Evolutionary conservation across 2,797 vertebrate species (phyloP).

Genomic region (Lophius americanus): DNA sequence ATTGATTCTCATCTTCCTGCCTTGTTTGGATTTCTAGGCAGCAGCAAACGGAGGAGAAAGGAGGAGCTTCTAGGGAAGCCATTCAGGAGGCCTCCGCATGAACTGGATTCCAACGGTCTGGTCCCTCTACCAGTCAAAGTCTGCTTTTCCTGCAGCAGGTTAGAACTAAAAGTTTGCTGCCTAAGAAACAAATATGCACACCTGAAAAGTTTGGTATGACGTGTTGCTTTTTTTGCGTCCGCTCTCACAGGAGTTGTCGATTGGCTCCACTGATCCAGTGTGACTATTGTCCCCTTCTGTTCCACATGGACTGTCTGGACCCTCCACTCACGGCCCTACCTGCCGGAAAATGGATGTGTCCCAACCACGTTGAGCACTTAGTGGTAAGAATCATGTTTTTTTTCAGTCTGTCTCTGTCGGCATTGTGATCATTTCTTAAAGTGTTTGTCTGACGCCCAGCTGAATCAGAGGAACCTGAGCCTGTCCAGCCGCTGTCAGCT

Average conservation of each 20-base stretch:
- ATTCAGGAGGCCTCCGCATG: constrained; percentile 93
- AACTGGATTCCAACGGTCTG: constrained; percentile 94
- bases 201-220: background rate
- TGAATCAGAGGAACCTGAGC: constrained; percentile 93
- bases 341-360: constrained; percentile 98
- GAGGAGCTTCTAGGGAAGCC: constrained; percentile 94
- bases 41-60: constrained; percentile 95
- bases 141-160: constrained; percentile 97
- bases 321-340: constrained; percentile 98
- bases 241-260: constrained; percentile 90
- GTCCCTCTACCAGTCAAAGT: constrained; percentile 96
- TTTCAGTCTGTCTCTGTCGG: background rate
- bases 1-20: background rate
- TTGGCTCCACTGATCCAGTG: constrained; percentile 97
- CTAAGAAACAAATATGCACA: background rate
- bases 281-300: constrained; percentile 97
- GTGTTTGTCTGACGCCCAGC: constrained; percentile 69
- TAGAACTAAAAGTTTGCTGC: background rate
- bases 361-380: constrained; percentile 96
- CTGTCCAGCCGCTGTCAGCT: constrained; percentile 94
- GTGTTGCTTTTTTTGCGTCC: background rate
- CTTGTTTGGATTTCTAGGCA: constrained; percentile 81
- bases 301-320: constrained; percentile 99
- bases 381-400: constrained; percentile 82
- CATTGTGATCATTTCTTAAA: background rate